phyloP scores from a whole-genome alignment of 1,140 invertebrate species.

The Scaptomyza montana region DNA sequence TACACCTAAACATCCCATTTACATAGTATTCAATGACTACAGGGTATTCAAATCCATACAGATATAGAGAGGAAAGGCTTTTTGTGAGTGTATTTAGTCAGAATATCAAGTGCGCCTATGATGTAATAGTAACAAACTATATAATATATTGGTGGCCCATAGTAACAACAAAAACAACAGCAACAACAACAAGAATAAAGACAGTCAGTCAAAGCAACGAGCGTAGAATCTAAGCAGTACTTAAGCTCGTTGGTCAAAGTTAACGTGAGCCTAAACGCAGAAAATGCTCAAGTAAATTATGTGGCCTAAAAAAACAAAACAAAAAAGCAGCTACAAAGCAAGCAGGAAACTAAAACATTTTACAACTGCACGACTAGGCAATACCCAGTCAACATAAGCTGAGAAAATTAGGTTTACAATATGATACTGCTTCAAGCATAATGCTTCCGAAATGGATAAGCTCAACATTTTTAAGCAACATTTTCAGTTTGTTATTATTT shows the following conservation, averaged over 20 bases:
- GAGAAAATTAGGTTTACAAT: too few relatives aligned
- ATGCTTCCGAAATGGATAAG: too few relatives aligned
- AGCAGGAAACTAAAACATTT: slow-evolving; percentile 1
- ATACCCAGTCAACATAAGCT: slow-evolving; percentile 2
- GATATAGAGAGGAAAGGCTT: slow-evolving; percentile 54
- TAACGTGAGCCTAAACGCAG: slow-evolving; percentile 37
- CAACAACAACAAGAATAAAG: slow-evolving; percentile 30
- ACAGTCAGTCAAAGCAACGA: neutral
- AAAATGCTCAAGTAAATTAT: slow-evolving; percentile 37
- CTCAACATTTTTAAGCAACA: neutral
- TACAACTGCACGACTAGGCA: neutral
- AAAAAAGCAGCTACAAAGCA: neutral
- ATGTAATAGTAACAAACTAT: slow-evolving; percentile 64
- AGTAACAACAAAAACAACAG: slow-evolving; percentile 46
- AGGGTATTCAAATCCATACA: slow-evolving; percentile 10
- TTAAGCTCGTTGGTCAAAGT: too few relatives aligned
- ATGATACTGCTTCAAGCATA: too few relatives aligned
- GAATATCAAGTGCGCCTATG: slow-evolving; percentile 39
- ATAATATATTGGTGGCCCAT: slow-evolving; percentile 36
- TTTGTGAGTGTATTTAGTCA: neutral
- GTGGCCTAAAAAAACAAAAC: slow-evolving; percentile 5
- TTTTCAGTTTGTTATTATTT: slow-evolving; percentile 12
- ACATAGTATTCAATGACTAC: too few relatives aligned
- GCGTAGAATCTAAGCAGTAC: too few relatives aligned
- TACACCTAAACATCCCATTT: too few relatives aligned